Evolutionary conservation across 2,113 vertebrate genomes (phyloP).

Genomic region (Australoheros scitulus): DNA sequence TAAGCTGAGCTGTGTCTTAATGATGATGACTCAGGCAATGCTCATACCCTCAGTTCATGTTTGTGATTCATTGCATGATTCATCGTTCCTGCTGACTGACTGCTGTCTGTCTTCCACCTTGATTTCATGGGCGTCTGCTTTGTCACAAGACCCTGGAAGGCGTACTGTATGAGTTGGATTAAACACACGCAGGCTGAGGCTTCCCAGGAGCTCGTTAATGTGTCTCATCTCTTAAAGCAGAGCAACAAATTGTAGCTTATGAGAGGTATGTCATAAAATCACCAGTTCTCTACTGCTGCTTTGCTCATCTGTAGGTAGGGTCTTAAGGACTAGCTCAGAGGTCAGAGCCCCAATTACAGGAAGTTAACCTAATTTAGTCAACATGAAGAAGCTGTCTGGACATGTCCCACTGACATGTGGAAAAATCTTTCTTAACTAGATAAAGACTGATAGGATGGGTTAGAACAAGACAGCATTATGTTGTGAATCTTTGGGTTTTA

Average conservation of each 20-base stretch:
- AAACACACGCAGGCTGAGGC: constrained; percentile 6
- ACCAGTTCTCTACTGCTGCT: background rate
- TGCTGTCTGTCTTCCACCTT: constrained; percentile 27
- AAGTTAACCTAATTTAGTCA: constrained; percentile 55
- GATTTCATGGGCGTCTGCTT: constrained; percentile 2
- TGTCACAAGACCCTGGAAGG: constrained; percentile 6
- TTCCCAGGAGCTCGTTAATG: background rate
- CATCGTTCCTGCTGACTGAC: constrained; percentile 47
- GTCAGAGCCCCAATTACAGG: constrained; percentile 51
- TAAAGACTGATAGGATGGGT: background rate
- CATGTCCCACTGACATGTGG: constrained; percentile 17
- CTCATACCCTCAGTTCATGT: background rate
- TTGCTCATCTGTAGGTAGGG: constrained; percentile 12
- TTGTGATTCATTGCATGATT: constrained; percentile 38
- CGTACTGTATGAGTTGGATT: background rate
- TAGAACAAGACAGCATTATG: background rate
- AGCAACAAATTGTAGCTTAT: constrained; percentile 17
- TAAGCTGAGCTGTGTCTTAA: background rate
- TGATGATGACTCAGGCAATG: constrained; percentile 38
- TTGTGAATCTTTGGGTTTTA: background rate
- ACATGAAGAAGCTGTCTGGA: constrained; percentile 40
- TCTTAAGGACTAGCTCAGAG: constrained; percentile 20
- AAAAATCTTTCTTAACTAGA: background rate
- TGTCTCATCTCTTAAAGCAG: constrained; percentile 27
- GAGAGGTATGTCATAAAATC: constrained; percentile 20